Conservation (phyloP, 2,888 invertebrate genomes). For the Troilus luridus region DNA sequence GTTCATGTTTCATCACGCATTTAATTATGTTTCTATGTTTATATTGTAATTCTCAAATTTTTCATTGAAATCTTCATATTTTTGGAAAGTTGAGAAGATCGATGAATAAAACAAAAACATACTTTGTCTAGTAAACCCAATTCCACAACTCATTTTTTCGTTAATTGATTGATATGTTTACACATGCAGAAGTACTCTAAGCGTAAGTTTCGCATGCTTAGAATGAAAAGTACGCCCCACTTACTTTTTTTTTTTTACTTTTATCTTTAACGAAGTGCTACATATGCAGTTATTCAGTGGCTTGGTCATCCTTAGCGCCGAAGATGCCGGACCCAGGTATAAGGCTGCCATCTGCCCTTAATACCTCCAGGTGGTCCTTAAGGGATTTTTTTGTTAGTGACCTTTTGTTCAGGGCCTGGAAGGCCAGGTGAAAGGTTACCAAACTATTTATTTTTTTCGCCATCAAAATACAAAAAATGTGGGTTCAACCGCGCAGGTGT, state of each 20-base stretch:
- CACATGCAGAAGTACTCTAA: no score
- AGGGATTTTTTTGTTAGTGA: constrained; percentile 24
- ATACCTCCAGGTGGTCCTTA: background rate
- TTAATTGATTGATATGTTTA: no score
- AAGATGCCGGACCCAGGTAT: constrained; percentile 8
- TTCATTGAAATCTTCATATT: no score
- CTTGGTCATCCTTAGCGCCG: background rate
- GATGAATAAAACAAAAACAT: no score
- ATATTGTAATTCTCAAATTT: no score
- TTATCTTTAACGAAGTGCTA: background rate
- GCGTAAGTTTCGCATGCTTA: no score
- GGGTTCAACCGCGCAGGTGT: background rate
- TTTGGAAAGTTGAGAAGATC: no score
- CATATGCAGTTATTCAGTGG: background rate
- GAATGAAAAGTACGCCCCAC: background rate
- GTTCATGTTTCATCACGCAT: no score
- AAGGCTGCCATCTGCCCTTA: constrained; percentile 8
- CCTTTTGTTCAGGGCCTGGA: background rate
- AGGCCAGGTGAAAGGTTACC: constrained; percentile 21
- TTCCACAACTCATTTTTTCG: no score
- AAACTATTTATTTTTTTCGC: constrained; percentile 25
- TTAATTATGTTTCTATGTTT: no score
- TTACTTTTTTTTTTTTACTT: background rate
- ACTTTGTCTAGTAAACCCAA: no score
- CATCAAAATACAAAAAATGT: constrained; percentile 4